phyloP scores from a whole-genome alignment of 2,113 vertebrate species.

The Illadopsis cleaveri region DNA sequence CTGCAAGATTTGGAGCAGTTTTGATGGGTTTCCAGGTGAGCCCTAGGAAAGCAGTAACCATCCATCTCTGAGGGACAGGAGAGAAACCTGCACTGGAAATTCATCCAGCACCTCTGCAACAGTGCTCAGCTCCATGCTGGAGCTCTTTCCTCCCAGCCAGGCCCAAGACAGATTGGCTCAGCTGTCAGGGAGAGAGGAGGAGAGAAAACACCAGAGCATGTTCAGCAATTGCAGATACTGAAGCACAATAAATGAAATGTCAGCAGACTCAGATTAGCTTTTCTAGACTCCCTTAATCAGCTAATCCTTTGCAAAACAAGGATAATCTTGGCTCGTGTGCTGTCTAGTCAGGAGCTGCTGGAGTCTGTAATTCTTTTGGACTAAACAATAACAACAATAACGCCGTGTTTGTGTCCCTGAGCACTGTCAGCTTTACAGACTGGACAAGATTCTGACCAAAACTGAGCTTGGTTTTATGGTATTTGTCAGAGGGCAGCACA shows the following conservation, averaged over 20 bases:
- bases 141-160: not conserved
- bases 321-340: not conserved
- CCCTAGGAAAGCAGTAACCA: not conserved
- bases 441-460: not conserved
- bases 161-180: not conserved
- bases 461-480: not conserved
- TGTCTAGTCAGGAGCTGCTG: not conserved
- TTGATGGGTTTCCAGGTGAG: not conserved
- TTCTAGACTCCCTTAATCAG: not conserved
- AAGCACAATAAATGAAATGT: slow-evolving; percentile 1
- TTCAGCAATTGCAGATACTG: not conserved
- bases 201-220: not conserved
- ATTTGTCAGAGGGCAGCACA: not conserved
- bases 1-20: not conserved
- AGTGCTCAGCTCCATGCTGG: not conserved
- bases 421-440: not conserved
- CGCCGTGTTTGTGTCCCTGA: not conserved
- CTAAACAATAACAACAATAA: not conserved
- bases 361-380: not conserved
- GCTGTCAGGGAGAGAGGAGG: not conserved
- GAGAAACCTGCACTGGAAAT: not conserved
- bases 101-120: not conserved
- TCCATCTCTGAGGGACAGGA: not conserved
- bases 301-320: slow-evolving; percentile 24
- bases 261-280: not conserved